Base-by-base conservation (phyloP, 2,113 vertebrate species). In the Phylloscopus trochilus region DNA sequence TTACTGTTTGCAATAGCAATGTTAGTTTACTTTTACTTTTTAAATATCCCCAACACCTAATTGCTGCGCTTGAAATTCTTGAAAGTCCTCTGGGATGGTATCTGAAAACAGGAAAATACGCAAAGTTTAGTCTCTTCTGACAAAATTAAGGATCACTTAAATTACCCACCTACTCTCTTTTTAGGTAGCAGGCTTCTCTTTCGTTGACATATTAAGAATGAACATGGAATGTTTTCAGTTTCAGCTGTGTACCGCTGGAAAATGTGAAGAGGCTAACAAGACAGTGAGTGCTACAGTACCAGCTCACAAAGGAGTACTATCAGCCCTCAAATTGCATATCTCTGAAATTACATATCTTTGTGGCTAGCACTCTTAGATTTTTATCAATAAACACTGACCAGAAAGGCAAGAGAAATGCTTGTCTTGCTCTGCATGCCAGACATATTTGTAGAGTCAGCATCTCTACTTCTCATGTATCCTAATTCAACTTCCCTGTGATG, bases 31-130 rank as follows among this genome's bases (percentile, higher is more conserved):
- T 72, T 90, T 95, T 89, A 39, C 78, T 33, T n/a, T 67, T 79
- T 96, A 97, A 98, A 81, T 97, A 96, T 97, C 96, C 81, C 97
- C 97, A 97, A 97, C 95, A 41, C 98, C 95, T 84, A 98, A 97
- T 60, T 97, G 97, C 97, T 98, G 98, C 67, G 97, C 95, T 84
- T 97, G 98, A 89, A 98, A 98, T 83, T 99, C 98, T 93, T 99
- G 97, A 43, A 98, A 99, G 97, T 99, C 99, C 76, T 97, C 98
- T 78, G 99, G 99, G 92, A 99, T 99, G 66, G 99, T 99, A 76
- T 99, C 99, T 99, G 98, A 68, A 94, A 97, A 83, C 44, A 81
- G 89, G n/a, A 95, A 83, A 84, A 66, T 7, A 83, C 0, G 12
- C 30, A 76, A 6, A 58, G 19, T 81, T 97, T 35, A 96, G 35